Conservation (phyloP, 2,113 vertebrate species). For the Stercorarius parasiticus region DNA sequence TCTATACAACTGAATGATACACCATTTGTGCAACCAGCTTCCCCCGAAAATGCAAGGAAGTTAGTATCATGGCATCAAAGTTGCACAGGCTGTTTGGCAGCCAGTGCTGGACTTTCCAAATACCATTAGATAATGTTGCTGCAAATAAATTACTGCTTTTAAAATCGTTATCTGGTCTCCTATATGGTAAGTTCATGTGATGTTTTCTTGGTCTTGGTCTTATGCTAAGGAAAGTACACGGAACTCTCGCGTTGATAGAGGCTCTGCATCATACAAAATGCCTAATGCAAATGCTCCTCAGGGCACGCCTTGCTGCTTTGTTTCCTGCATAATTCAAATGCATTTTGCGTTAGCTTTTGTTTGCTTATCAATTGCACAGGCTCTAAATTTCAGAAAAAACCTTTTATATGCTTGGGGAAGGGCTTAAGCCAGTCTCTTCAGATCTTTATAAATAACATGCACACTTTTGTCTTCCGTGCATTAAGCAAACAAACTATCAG, state of each 20-base stretch:
- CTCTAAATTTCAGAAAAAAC: neutral
- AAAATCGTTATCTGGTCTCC: neutral
- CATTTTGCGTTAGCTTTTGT: neutral
- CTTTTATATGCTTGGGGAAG: neutral
- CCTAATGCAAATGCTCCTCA: neutral
- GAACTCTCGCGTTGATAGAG: neutral
- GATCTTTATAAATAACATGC: neutral
- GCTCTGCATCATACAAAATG: neutral
- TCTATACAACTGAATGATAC: neutral
- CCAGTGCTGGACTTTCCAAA: neutral
- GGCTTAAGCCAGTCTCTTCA: neutral
- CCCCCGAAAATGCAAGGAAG: neutral
- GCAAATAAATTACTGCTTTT: neutral
- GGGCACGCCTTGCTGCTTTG: neutral
- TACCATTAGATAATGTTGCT: neutral
- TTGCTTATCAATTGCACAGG: neutral
- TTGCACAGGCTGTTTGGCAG: neutral
- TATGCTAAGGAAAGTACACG: neutral
- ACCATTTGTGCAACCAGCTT: neutral
- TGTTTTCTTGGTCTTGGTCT: neutral
- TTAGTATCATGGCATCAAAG: neutral
- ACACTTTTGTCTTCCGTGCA: neutral
- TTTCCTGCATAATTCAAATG: neutral
- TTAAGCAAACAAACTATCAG: neutral
- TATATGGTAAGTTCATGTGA: neutral